phyloP scores from a whole-genome alignment of 1,140 invertebrate species.

The Pantala flavescens region DNA sequence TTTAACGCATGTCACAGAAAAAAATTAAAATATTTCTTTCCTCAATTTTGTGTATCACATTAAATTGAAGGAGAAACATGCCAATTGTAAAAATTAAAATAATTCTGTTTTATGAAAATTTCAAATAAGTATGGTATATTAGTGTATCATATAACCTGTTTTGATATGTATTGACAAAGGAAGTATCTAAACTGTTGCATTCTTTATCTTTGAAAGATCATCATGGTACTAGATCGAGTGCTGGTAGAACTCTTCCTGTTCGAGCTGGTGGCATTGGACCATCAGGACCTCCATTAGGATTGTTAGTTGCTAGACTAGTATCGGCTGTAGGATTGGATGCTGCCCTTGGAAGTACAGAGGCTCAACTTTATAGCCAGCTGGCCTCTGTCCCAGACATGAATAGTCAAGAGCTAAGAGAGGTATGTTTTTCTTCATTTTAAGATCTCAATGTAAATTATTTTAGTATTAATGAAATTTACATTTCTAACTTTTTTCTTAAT shows the following conservation, averaged over 20 bases:
- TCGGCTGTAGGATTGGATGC: not conserved
- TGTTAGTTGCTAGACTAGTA: not conserved
- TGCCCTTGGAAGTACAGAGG: not conserved
- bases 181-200: no score
- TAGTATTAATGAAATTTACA: no score
- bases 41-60: no score
- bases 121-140: no score
- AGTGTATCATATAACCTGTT: no score
- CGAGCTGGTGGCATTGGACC: not conserved
- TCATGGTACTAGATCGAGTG: not conserved
- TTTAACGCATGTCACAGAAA: no score
- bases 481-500: no score
- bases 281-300: not conserved
- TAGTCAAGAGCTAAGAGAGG: conserved; percentile 34
- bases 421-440: conserved; percentile 26
- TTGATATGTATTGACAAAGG: no score
- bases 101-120: no score
- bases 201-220: not conserved
- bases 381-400: conserved; percentile 35
- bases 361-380: conserved; percentile 27
- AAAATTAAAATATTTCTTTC: no score
- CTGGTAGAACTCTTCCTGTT: not conserved
- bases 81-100: no score
- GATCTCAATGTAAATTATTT: conserved; percentile 18
- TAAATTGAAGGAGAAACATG: no score